phyloP scores from a whole-genome alignment of 1,140 invertebrate species.

The Drosophila repleta region DNA sequence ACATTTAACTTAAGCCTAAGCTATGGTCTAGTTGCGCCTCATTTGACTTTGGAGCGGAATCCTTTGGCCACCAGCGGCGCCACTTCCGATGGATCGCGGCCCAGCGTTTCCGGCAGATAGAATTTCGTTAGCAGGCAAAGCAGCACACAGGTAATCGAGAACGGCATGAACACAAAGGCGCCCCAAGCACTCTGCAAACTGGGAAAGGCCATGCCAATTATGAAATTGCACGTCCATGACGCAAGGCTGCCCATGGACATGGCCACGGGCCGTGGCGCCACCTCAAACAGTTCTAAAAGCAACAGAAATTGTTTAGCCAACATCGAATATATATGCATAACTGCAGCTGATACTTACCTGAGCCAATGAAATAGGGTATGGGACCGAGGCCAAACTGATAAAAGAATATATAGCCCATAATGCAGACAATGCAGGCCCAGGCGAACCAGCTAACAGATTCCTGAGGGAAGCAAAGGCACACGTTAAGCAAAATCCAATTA shows the following conservation, averaged over 20 bases:
- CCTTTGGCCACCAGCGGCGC: constrained; percentile 85
- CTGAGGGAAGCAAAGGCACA: constrained; percentile 84
- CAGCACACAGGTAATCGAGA: constrained; percentile 86
- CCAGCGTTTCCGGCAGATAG: constrained; percentile 90
- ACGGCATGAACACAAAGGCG: constrained; percentile 89
- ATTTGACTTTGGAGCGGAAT: constrained; percentile 83
- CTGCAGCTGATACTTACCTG: constrained; percentile 84
- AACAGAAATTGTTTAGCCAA: constrained; percentile 16
- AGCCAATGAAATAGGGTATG: constrained; percentile 95
- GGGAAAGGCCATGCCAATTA: constrained; percentile 94
- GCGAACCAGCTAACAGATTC: constrained; percentile 88
- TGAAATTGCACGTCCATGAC: constrained; percentile 96
- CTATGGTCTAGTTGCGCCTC: constrained; percentile 9
- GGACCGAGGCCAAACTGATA: constrained; percentile 94
- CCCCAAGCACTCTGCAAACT: constrained; percentile 87
- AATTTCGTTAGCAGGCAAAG: constrained; percentile 87
- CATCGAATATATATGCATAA: background rate
- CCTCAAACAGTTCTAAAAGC: constrained; percentile 92
- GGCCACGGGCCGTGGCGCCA: constrained; percentile 91
- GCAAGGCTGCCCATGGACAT: constrained; percentile 94
- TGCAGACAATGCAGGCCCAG: constrained; percentile 88
- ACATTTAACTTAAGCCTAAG: constrained; percentile 1
- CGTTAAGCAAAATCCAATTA: background rate
- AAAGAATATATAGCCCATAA: constrained; percentile 91
- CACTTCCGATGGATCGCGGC: constrained; percentile 87